These are phyloP conservation scores for Macropus fuliginosus DNA, from an alignment of 2,797 vertebrate species.

Conservation along the genomic window DNA sequence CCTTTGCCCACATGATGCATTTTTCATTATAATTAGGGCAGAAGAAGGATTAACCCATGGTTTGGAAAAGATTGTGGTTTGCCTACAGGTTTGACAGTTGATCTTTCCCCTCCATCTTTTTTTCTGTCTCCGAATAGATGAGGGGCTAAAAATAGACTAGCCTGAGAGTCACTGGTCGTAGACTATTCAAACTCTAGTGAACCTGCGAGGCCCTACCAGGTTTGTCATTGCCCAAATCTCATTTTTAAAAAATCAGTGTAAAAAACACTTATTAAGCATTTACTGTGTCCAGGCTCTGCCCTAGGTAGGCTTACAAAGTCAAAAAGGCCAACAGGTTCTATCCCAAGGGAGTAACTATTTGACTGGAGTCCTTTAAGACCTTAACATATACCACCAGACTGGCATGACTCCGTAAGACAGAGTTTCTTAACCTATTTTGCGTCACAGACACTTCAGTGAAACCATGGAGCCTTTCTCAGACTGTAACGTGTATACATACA, in stretches of 20 bases:
- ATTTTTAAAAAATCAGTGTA: not conserved
- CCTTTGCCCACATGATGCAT: not conserved
- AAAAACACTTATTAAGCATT: not conserved
- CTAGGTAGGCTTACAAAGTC: not conserved
- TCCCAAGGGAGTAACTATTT: not conserved
- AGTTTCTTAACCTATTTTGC: not conserved
- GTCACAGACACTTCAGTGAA: not conserved
- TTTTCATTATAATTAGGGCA: not conserved
- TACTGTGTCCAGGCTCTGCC: not conserved
- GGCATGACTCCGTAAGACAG: not conserved
- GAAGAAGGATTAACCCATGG: not conserved
- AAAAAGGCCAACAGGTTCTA: not conserved
- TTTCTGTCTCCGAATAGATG: not conserved
- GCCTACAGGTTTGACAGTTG: not conserved
- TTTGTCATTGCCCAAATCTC: not conserved
- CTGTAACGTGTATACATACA: not conserved
- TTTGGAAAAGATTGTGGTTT: slow-evolving; percentile 27
- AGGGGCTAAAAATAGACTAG: not conserved
- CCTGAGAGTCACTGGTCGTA: not conserved
- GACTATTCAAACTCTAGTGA: not conserved
- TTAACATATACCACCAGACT: not conserved
- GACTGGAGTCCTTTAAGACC: no score
- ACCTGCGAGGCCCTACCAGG: not conserved
- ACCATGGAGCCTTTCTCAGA: not conserved
- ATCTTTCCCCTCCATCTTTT: not conserved